These are phyloP conservation scores for Eptatretus burgeri DNA, from an alignment of 2,113 vertebrate species.

Conservation along the genomic window DNA sequence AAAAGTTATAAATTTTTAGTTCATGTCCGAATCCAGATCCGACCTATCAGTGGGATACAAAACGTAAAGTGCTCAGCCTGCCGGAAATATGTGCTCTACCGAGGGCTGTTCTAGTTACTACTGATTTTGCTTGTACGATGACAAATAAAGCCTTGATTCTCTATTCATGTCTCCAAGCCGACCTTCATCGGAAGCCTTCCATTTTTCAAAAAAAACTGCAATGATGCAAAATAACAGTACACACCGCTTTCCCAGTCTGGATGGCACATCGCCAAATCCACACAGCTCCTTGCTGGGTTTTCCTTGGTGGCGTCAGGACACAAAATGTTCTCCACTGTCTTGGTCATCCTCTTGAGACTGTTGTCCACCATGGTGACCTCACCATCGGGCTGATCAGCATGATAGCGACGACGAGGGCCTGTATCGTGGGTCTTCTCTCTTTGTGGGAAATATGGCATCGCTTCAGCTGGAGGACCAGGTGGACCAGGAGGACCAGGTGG, in stretches of 20 bases:
- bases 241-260: constrained; percentile 1
- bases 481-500: constrained; percentile 2
- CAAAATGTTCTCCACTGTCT: constrained; percentile 1
- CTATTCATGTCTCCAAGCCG: no score
- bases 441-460: neutral
- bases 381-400: neutral
- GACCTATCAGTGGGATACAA: no score
- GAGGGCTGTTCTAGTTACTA: no score
- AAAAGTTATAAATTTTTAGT: no score
- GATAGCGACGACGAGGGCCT: neutral
- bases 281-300: constrained; percentile 4
- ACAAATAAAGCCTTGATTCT: no score
- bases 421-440: neutral
- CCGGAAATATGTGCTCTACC: no score
- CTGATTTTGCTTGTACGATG: no score
- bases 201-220: no score
- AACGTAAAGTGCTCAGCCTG: no score
- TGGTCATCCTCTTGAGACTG: constrained; percentile 5
- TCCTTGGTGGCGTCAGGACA: neutral
- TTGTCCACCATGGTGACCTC: neutral
- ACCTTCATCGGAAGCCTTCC: no score
- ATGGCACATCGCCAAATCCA: neutral
- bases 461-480: neutral
- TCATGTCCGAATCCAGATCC: no score
- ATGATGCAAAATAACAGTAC: neutral